Evolutionary conservation across 2,797 vertebrate genomes (phyloP), one percentile per base, ranked within the genome.

Genomic region (Sebastes trivittatus): DNA sequence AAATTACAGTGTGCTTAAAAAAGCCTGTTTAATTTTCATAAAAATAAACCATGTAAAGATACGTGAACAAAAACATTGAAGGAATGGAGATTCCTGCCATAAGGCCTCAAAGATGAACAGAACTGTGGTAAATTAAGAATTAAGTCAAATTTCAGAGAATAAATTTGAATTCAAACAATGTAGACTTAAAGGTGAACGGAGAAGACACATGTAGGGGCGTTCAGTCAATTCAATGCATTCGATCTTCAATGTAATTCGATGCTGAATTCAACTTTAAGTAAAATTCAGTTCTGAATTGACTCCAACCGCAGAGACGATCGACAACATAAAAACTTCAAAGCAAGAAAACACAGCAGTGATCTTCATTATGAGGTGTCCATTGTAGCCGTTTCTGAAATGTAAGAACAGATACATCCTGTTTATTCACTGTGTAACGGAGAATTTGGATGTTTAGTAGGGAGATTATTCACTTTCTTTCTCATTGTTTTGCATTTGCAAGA

Each of bases 291-390:
- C 25, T 56, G 55, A 88, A 76, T 5, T 1, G 67, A 75, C 65
- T 87, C 54, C 54, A 65, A 85, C 25, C 16, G 16, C 65, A 62
- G 30, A 22, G 36, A 60, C 1, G 2, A 63, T 8, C 13, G 1
- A 76, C 70, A 59, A 67, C 69, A 83, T 72, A 61, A 63, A 82
- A 81, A 82, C 58, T 75, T 88, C 72, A 64, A 65, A 74, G 62
- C n/a, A 61, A 56, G 68, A 78, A 80, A 76, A 77, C 36, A 8
- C 13, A 38, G 11, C 11, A 11, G 62, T 36, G 38, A 0, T 79
- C 80, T 81, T 92, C 85, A 88, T 94, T 94, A 94, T 0, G 95
- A 95, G 3, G 94, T 96, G 62, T 96, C 96, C 96, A 96, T 96
- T 20, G 90, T 6, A 84, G 86, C 0, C 0, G 89, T 63, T 94